Evolutionary conservation across 2,113 vertebrate genomes (phyloP).

Genomic region (Apeltes quadracus): DNA sequence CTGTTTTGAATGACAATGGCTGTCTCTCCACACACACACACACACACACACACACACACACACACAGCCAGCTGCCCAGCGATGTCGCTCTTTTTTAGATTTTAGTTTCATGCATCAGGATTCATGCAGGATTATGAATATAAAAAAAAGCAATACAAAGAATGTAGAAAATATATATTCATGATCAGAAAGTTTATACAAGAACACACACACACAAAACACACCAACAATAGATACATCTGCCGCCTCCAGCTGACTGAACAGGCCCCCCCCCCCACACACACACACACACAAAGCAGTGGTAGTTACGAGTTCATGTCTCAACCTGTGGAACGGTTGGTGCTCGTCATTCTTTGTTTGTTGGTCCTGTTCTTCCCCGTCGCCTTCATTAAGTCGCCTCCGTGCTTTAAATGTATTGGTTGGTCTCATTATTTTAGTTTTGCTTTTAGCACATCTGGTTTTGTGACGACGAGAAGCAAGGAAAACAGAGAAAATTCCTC

Average conservation of each 20-base stretch:
- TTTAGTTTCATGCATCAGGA: too few species aligned
- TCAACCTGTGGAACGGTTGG: background rate
- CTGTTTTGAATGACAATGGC: constrained; percentile 40
- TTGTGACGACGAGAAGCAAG: background rate
- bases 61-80: constrained; percentile 34
- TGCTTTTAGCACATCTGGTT: background rate
- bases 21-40: background rate
- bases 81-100: background rate
- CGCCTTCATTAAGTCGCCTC: background rate
- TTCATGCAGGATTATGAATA: background rate
- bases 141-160: too few species aligned
- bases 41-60: constrained; percentile 12
- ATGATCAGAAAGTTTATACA: constrained; percentile 7
- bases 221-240: constrained; percentile 36
- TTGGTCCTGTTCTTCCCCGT: too few species aligned
- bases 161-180: too few species aligned
- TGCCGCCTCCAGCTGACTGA: constrained; percentile 52
- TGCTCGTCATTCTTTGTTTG: background rate
- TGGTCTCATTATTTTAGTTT: background rate
- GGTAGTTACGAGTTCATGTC: constrained; percentile 4
- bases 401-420: background rate
- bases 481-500: too few species aligned
- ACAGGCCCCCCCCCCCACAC: too few species aligned
- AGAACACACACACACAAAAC: background rate
- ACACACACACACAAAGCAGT: background rate